Base-by-base conservation (phyloP, 2,888 invertebrate species). In the Andrena haemorrhoa region DNA sequence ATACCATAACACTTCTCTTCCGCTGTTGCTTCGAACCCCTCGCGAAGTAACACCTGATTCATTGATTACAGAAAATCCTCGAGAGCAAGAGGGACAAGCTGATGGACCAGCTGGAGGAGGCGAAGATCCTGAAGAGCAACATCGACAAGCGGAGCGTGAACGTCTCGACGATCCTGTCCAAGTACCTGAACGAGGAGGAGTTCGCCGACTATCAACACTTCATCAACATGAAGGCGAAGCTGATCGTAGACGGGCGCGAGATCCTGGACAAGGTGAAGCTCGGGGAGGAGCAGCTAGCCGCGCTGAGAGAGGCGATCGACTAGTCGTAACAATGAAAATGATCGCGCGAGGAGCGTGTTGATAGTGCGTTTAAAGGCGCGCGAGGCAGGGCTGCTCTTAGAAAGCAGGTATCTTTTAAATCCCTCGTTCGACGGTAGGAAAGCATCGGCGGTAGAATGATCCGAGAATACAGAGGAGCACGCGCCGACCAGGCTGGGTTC, bases 191-290 rank as follows among this genome's bases (percentile, higher is more conserved):
- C 87, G 94, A 95, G 65, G 97, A 97, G 80, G 96, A 97, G 91
- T 96, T 96, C 91, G 96, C 96, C 56, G 97, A 97, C 92, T 98
- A 97, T 92, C 96, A 97, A 90, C 97, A 97, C 92, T 98, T 97
- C 94, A 96, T 98, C 89, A 97, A 97, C 92, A 97, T 97, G 97
- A 98, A 98, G 94, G 97, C 97, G 47, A 97, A 97, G 94, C 94
- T 98, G 85, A 96, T 97, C 89, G 96, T 98, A 93, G 97, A 98
- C 92, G 95, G 96, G 77, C 95, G 97, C 89, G 97, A 98, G 92
- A 96, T 98, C 86, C 96, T 96, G 89, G 97, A 98, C 93, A 97
- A 97, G 94, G 97, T 98, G 86, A 97, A 97, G 92, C 95, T 97
- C 84, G 97, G 97, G 75, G 97, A 97, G 93, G 97, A 97, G 93